A percentile compares a stretch with the other conserved stretches of the same genome.
These are phyloP conservation scores for Gracilinanus agilis DNA, from an alignment of 2,113 vertebrate genomes.

Conservation along the genomic window DNA sequence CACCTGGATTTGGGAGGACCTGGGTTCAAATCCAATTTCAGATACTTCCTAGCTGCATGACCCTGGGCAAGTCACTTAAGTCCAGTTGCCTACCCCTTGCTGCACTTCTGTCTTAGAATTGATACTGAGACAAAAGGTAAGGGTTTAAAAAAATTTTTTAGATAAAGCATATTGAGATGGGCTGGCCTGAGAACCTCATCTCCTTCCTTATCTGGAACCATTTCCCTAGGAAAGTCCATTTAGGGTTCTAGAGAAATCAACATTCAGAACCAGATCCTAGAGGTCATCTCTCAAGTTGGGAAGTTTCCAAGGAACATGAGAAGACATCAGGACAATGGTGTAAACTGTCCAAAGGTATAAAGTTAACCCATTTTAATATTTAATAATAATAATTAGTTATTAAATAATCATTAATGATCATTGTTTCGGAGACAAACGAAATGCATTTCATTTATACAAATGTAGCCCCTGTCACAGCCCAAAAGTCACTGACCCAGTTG, in stretches of 20 bases:
- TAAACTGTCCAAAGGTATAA: conserved; percentile 35
- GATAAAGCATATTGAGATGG: not conserved
- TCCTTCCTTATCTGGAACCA: no score
- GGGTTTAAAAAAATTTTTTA: no score
- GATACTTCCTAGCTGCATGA: no score
- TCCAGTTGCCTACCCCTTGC: no score
- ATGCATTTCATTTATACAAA: conserved; percentile 57
- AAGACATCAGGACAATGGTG: not conserved
- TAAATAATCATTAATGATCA: conserved; percentile 26
- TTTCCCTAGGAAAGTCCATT: not conserved
- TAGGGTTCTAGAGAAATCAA: not conserved
- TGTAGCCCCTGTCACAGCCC: conserved; percentile 54
- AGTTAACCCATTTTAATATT: not conserved
- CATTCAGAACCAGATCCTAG: not conserved
- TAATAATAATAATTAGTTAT: no score
- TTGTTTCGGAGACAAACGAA: conserved; percentile 59
- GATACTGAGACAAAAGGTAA: no score
- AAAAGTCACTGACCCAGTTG: conserved; percentile 64
- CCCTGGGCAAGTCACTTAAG: no score
- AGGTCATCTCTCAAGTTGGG: not conserved
- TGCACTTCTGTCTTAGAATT: no score
- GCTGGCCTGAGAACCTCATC: not conserved
- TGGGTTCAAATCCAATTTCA: no score
- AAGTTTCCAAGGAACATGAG: not conserved
- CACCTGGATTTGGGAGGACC: no score